Evolutionary conservation across 2,888 invertebrate species (phyloP), one percentile per base, ranked within the genome.

Genomic region (Trisateles emortualis): DNA sequence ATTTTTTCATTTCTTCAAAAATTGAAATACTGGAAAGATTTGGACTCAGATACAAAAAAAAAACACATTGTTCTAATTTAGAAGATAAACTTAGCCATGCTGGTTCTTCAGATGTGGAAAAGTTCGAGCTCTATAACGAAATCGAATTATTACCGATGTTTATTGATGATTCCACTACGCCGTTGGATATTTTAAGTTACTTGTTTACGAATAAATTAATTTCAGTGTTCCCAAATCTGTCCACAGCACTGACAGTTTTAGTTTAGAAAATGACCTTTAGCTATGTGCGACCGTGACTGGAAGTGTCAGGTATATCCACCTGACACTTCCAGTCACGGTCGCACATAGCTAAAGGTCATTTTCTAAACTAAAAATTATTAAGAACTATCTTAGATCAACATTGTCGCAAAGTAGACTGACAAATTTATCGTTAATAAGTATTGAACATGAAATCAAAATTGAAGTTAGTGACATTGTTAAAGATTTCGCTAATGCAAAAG

Each of bases 121-220:
- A 32, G 32, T 32, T 13, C 8, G 32, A 32, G 32, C 32, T 32
- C 1, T 32, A 10, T 11, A 32, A 32, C 11, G 32, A 32, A 32
- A 32, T 32, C 5, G 32, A 32, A 32, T 13, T 32, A 5, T 32
- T 32, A 29, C 29, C 29, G 9, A 29, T 29, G 29, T 11, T 32
- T 32, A 32, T 32, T 32, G 32, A 32, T 22, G 39, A 39, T 39
- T 39, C 13, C 11, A 50, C 51, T 44, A 39, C 39, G 39, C 51
- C 51, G 39, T 44, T 44, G 24, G 39, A 44, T 39, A 39, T 45
- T 44, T 51, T 51, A 43, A 43, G 44, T 19, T 51, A 51, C 17
- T 30, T 38, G 38, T 51, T 44, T 43, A 49, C 29, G 9, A 29
- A 43, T 32, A 36, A 50, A 10, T 50, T 50, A 50, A 39, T 47